Evolutionary conservation across 2,888 invertebrate genomes (phyloP).

Genomic region (Anarsia innoxiella): DNA sequence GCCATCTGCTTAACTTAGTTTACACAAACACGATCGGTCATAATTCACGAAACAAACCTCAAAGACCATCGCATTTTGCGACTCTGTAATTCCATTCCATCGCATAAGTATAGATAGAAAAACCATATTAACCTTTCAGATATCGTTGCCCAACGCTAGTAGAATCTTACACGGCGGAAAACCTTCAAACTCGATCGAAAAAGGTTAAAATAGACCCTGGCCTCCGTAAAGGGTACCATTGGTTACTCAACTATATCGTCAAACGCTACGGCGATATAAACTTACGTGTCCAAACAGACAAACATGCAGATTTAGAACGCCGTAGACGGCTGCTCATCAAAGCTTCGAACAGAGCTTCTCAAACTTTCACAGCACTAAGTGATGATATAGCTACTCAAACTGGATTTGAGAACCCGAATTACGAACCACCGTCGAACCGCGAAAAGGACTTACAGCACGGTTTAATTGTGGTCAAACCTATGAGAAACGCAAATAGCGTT

Average conservation of each 20-base stretch:
- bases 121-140: constrained; percentile 32
- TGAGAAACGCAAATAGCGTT: constrained; percentile 40
- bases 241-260: constrained; percentile 82
- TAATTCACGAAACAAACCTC: no score
- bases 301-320: constrained; percentile 71
- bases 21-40: no score
- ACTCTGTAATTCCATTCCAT: no score
- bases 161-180: constrained; percentile 79
- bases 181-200: constrained; percentile 35
- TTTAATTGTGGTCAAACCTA: constrained; percentile 59
- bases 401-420: constrained; percentile 68
- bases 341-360: constrained; percentile 46
- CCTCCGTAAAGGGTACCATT: constrained; percentile 80
- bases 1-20: no score
- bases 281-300: constrained; percentile 78
- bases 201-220: constrained; percentile 78
- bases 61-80: no score
- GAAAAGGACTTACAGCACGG: constrained; percentile 34
- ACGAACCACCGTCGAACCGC: constrained; percentile 29
- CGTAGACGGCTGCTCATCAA: constrained; percentile 53
- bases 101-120: no score
- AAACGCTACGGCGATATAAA: constrained; percentile 79
- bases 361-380: constrained; percentile 42
- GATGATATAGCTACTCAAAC: constrained; percentile 63
- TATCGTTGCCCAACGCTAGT: constrained; percentile 88